Conservation (phyloP, 2,797 vertebrate genomes). For the Falco berigora region DNA sequence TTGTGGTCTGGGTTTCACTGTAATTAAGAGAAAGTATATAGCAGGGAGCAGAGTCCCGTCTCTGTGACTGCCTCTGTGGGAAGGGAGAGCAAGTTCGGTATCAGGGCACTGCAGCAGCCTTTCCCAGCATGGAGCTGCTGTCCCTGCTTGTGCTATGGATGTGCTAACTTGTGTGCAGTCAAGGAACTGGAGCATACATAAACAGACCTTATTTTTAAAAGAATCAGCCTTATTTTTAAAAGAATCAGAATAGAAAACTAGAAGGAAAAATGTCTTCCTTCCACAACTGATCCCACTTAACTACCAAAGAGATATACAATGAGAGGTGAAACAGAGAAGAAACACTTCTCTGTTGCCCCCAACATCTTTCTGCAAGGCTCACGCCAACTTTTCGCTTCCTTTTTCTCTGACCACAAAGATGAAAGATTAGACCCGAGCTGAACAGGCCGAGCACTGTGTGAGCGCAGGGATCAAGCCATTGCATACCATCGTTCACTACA, state of each 20-base stretch:
- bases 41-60: not conserved
- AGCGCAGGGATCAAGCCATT: not conserved
- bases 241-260: not conserved
- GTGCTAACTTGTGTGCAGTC: not conserved
- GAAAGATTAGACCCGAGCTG: not conserved
- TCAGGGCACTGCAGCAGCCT: not conserved
- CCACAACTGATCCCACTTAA: not conserved
- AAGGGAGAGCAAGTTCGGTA: not conserved
- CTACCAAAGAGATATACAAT: fast-evolving
- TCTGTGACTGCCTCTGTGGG: fast-evolving
- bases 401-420: not conserved
- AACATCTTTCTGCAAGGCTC: not conserved
- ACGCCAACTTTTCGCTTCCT: not conserved
- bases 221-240: not conserved
- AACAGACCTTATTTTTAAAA: not conserved
- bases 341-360: not conserved
- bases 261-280: not conserved
- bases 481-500: not conserved
- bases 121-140: not conserved
- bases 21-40: not conserved
- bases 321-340: not conserved
- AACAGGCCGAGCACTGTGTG: not conserved
- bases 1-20: not conserved
- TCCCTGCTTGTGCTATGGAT: not conserved
- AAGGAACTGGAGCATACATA: not conserved